These are phyloP conservation scores for Tanypteryx hageni DNA, from an alignment of 2,888 invertebrate genomes.

Conservation along the genomic window DNA sequence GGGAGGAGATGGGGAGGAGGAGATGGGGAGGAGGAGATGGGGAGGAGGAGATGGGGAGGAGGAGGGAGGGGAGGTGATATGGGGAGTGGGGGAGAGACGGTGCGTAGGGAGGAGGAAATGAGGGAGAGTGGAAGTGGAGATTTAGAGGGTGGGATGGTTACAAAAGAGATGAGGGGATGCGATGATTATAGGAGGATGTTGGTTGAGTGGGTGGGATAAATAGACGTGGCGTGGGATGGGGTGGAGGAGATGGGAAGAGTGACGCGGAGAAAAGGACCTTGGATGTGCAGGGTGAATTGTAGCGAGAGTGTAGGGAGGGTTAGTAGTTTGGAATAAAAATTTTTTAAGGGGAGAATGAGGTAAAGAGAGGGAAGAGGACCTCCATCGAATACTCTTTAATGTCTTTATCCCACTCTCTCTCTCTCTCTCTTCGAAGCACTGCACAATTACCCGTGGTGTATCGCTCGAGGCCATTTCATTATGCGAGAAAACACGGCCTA, in stretches of 20 bases:
- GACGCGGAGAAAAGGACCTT: neutral
- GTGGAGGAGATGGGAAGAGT: neutral
- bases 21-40: neutral
- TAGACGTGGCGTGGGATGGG: constrained; percentile 7
- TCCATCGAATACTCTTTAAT: neutral
- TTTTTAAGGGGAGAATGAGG: neutral
- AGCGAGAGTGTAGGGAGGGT: neutral
- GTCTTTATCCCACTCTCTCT: too few species aligned
- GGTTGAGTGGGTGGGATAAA: constrained; percentile 57
- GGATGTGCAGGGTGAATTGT: neutral
- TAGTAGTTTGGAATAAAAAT: neutral
- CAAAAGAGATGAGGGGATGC: constrained; percentile 49
- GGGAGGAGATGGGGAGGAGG: neutral
- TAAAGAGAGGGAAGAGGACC: neutral
- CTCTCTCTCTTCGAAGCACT: too few species aligned
- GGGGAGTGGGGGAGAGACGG: neutral
- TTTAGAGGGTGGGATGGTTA: neutral
- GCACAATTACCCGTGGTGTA: too few species aligned
- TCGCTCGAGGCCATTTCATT: too few species aligned
- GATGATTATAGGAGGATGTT: constrained; percentile 60
- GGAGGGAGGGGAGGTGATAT: constrained; percentile 30
- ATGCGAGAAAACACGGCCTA: too few species aligned
- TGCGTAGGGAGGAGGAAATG: constrained; percentile 8
- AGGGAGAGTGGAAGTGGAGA: neutral
- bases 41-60: neutral